Conservation (phyloP, 1,140 invertebrate genomes). For the Cyrtorhinus lividipennis region DNA sequence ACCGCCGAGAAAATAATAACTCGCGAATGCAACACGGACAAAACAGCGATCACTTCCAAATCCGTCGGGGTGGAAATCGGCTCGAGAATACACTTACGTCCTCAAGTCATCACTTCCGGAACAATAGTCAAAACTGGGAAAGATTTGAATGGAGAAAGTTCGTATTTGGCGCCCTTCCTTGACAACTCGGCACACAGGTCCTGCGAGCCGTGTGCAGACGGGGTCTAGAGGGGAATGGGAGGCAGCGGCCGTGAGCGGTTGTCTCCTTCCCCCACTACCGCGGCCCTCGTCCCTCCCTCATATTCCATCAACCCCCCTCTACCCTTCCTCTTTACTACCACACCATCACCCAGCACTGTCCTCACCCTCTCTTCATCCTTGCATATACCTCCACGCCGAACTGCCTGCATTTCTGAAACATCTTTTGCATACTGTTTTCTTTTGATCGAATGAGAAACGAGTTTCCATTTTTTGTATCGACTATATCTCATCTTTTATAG, state of each 20-base stretch:
- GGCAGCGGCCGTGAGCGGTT: conserved; percentile 8
- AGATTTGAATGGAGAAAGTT: too few species aligned
- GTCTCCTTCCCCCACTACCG: conserved; percentile 2
- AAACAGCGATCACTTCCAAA: too few species aligned
- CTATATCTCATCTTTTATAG: too few species aligned
- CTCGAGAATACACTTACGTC: too few species aligned
- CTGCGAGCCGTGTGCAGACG: neutral
- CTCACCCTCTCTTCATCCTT: neutral
- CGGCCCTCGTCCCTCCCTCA: neutral
- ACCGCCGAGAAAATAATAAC: too few species aligned
- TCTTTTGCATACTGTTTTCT: neutral
- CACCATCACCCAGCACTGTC: neutral
- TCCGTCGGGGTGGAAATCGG: too few species aligned
- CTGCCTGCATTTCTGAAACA: neutral
- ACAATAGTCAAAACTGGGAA: too few species aligned
- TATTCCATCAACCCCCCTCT: neutral
- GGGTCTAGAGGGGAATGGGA: neutral
- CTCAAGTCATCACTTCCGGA: too few species aligned
- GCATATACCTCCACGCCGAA: too few species aligned
- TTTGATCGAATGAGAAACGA: neutral
- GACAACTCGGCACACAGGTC: neutral
- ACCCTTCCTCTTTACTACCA: neutral
- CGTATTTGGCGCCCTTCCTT: conserved; percentile 9
- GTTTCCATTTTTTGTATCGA: neutral
- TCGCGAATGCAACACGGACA: too few species aligned